Conservation (phyloP, 2,888 invertebrate species). For the Gastracanthus pulcherrimus region DNA sequence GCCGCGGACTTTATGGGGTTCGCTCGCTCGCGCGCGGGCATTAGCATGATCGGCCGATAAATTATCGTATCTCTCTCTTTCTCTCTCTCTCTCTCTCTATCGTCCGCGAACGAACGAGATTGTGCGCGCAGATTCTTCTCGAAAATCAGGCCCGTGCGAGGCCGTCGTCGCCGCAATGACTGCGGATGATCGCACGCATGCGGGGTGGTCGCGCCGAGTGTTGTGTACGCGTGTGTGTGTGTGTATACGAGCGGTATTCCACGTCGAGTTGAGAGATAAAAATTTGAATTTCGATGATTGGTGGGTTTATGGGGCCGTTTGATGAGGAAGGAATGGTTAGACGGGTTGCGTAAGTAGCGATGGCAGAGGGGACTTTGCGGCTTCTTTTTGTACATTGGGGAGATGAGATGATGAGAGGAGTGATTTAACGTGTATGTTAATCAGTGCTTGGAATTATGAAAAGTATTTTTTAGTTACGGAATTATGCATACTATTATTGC, state of each 20-base stretch:
- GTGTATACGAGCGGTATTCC: not conserved
- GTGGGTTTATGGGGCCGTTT: not conserved
- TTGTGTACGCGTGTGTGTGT: not conserved
- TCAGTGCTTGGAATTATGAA: no score
- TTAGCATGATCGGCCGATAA: conserved; percentile 53
- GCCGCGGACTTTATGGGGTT: conserved; percentile 27
- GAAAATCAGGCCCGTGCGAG: not conserved
- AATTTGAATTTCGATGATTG: not conserved
- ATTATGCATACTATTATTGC: no score
- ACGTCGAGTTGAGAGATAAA: conserved; percentile 2
- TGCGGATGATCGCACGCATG: no score
- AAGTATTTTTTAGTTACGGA: no score
- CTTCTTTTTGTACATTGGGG: no score
- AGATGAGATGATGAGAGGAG: no score
- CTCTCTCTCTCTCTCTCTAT: not conserved
- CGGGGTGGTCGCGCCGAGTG: not conserved
- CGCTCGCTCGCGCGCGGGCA: no score
- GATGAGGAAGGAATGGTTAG: not conserved
- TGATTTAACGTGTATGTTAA: no score
- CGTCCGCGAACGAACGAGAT: not conserved
- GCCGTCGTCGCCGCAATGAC: not conserved
- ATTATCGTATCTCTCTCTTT: conserved; percentile 30
- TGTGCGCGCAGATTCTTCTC: not conserved
- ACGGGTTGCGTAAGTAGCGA: not conserved
- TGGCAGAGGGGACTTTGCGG: not conserved